Evolutionary conservation across 2,797 vertebrate species (phyloP), one percentile per base, ranked within the genome.

Genomic region (Zonotrichia albicollis): DNA sequence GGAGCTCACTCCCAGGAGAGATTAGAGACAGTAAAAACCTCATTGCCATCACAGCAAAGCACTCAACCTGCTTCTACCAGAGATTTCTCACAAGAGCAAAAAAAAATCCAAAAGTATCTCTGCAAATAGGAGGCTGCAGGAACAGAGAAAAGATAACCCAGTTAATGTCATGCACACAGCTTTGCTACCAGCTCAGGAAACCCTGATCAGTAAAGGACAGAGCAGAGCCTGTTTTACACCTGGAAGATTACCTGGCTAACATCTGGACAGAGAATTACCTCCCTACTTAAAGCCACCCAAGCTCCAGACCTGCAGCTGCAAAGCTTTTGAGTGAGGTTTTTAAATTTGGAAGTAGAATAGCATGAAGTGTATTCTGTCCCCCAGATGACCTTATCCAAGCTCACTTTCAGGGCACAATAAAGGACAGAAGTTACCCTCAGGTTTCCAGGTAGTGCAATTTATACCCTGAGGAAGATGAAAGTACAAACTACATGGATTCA

Each of bases 1-100:
- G 91, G 74, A 95, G 91, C 94, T 82, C 18, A 2, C 57, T 94
- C 94, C 79, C 83, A 36, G 48, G 57, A 90, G 89, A 93, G 88
- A 94, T 92, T 68, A 93, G 71, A 82, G 53, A 58, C 38, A 89
- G 65, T 27, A 87, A 84, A 93, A 94, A 68, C 72, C 81, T 94
- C 74, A 42, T 5, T 88, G 94, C 53, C 6, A 89, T 83, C 75
- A 77, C 74, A 90, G 87, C 78, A 62, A 53, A 93, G 71, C 18
- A 1, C 67, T 95, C 94, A 95, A 86, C 79, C 91, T 93, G 87
- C 92, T 95, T 64, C 90, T 88, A 79, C 74, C 71, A 84, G 55
- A 91, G 87, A 95, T 88, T 95, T 94, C 82, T 76, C 89, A 76
- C 76, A 78, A 75, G 84, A 80, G 54, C 0, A 38, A 84, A 65